These are phyloP conservation scores for Lobophora halterata DNA, from an alignment of 2,888 invertebrate genomes.

Conservation along the genomic window DNA sequence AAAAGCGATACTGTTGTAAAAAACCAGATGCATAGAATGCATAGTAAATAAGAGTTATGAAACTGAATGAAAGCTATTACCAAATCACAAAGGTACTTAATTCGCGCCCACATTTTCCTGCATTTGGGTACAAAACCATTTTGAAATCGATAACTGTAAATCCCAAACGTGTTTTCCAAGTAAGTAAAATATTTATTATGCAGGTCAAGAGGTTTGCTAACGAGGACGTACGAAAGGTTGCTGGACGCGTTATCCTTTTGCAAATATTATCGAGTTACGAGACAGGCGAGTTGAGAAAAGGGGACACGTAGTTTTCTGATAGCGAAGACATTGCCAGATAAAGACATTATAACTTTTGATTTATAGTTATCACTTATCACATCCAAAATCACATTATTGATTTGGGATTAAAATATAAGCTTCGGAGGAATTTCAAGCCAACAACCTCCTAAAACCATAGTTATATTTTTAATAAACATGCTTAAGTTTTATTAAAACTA, in stretches of 20 bases:
- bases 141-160: constrained; percentile 11
- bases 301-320: too few species aligned
- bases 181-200: constrained; percentile 21
- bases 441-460: too few species aligned
- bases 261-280: constrained; percentile 8
- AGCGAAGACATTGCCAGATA: too few species aligned
- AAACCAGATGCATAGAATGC: too few species aligned
- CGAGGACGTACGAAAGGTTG: constrained; percentile 25
- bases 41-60: neutral
- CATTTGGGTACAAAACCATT: constrained; percentile 12
- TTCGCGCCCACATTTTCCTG: constrained; percentile 11
- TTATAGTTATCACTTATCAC: too few species aligned
- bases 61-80: constrained; percentile 7
- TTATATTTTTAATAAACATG: too few species aligned
- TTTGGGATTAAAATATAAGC: too few species aligned
- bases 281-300: constrained; percentile 4
- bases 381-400: too few species aligned
- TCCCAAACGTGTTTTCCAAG: constrained; percentile 23
- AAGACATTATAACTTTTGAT: too few species aligned
- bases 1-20: too few species aligned
- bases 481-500: too few species aligned
- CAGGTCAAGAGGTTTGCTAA: constrained; percentile 30
- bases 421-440: too few species aligned
- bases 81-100: constrained; percentile 2
- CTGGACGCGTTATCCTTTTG: constrained; percentile 12